Base-by-base conservation (phyloP, 1,140 invertebrate species). In the Zaprionus taronus region DNA sequence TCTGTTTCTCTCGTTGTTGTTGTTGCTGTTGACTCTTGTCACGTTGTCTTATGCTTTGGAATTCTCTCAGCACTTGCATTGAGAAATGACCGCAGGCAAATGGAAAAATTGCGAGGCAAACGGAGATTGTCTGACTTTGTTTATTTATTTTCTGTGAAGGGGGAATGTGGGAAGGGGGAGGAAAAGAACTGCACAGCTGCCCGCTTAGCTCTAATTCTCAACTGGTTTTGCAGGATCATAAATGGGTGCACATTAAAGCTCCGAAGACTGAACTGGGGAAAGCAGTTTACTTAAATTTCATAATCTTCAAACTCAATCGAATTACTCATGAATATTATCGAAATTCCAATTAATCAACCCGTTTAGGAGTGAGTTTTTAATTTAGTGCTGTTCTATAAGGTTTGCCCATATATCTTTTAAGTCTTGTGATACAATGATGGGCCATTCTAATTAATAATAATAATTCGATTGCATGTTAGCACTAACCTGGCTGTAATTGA, bases 341-440 rank as follows among this genome's bases (percentile, higher is more conserved):
- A 31, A 22, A 36, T 26, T 44, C 14, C 22, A 26, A 69, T 74
- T 74, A 36, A 62, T 69, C 49, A 69, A 74, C 1, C 31, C 20
- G 36, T n/a, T n/a, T 17, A 28, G 22, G 12, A 15, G 2, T 14
- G 17, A 24, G 28, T 49, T 38, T 67, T 55, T 64, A 76, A 76
- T 72, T 76, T 55, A 76, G 67, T 75, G 72, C 57, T 58, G 57
- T 22, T 75, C 44, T 64, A 71, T 61, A 56, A 14, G 41, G 44
- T 14, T 20, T 22, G 17, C 41, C 24, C 57, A 76, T 77, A 80
- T 80, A 84, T 79, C 74, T 75, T 81, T 83, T 87, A 87, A 89
- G 84, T 83, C 84, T 87, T 84, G 84, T 89, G 84, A 83, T 83
- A 74, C 73, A 51, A 87, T 87, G 83, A 83, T 83, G 84, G 84